These are phyloP conservation scores for Gryllus longicercus DNA, from an alignment of 2,888 invertebrate species.

Conservation along the genomic window DNA sequence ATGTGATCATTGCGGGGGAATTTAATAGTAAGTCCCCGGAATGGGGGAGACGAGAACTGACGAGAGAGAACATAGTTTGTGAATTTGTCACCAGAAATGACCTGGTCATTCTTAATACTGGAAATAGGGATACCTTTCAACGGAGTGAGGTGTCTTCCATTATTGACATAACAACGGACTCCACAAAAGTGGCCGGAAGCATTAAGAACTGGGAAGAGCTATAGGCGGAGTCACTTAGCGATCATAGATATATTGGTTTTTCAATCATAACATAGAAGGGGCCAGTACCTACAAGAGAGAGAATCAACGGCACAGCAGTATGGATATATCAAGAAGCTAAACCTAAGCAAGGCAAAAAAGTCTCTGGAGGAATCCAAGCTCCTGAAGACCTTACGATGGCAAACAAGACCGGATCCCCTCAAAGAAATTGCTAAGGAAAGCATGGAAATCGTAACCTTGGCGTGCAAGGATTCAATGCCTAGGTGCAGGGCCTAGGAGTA, in stretches of 20 bases:
- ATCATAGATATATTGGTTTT: neutral
- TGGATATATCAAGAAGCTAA: neutral
- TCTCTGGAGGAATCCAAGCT: neutral
- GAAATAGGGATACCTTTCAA: neutral
- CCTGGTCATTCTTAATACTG: neutral
- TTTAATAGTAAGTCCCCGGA: neutral
- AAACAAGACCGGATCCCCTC: neutral
- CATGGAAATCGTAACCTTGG: neutral
- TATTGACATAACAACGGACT: neutral
- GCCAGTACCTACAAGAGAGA: too few species aligned
- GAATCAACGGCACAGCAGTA: neutral
- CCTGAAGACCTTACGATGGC: neutral
- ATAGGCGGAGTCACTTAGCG: neutral
- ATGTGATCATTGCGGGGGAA: neutral
- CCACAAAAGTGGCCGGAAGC: neutral
- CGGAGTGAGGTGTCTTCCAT: neutral
- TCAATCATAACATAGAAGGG: neutral
- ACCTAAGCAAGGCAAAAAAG: neutral
- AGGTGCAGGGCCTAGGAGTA: neutral
- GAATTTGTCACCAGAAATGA: neutral
- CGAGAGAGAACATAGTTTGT: neutral
- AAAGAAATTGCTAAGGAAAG: neutral
- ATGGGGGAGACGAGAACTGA: neutral
- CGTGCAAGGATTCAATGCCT: neutral
- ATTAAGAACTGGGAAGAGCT: neutral